Conservation (phyloP, 1,140 invertebrate species). For the Philopotamus ludificatus region DNA sequence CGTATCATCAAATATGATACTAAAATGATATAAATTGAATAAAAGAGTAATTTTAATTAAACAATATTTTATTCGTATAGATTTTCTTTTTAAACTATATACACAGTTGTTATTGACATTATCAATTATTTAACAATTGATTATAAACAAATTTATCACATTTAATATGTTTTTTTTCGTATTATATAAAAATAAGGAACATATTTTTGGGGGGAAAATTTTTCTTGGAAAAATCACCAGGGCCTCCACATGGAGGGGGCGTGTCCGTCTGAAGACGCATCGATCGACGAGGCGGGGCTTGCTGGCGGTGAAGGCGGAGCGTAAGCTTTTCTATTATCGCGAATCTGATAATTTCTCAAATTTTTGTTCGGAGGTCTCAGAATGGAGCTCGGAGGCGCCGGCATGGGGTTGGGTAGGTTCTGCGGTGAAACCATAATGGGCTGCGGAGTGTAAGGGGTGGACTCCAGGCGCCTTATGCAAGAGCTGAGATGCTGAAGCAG, state of each 20-base stretch:
- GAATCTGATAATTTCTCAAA: slow-evolving; percentile 1
- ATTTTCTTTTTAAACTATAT: too few relatives aligned
- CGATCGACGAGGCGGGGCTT: slow-evolving; percentile 21
- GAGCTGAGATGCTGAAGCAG: slow-evolving; percentile 25
- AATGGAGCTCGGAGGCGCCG: not conserved
- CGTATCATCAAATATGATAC: too few relatives aligned
- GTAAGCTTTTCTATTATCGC: not conserved
- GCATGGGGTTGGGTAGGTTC: not conserved
- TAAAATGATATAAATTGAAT: too few relatives aligned
- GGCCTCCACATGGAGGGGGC: slow-evolving; percentile 32
- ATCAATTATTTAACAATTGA: too few relatives aligned
- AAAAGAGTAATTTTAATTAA: too few relatives aligned
- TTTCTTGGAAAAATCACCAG: slow-evolving; percentile 24
- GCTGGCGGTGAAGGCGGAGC: slow-evolving; percentile 32
- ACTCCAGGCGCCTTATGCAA: slow-evolving; percentile 28
- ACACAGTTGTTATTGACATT: too few relatives aligned
- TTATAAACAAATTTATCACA: too few relatives aligned
- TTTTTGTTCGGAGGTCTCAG: slow-evolving; percentile 8
- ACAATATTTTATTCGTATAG: too few relatives aligned
- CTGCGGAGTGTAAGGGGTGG: slow-evolving; percentile 4
- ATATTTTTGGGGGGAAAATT: too few relatives aligned
- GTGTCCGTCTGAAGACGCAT: slow-evolving; percentile 9
- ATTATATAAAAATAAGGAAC: too few relatives aligned
- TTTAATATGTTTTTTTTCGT: too few relatives aligned
- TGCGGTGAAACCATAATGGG: not conserved